Evolutionary conservation across 2,113 vertebrate species (phyloP).

Genomic region (Cyprinodon brontotheroides): DNA sequence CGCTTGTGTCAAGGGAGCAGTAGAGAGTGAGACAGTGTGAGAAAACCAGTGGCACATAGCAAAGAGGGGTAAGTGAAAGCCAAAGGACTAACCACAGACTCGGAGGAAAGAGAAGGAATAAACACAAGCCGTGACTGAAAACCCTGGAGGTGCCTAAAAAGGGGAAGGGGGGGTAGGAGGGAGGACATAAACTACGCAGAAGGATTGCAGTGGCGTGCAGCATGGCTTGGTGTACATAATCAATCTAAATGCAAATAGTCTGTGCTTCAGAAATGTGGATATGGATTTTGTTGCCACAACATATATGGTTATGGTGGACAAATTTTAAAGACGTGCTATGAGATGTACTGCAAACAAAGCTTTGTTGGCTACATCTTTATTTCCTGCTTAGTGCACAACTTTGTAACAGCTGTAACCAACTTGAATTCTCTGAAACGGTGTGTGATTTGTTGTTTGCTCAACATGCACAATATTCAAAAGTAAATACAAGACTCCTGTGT

Average conservation of each 20-base stretch:
- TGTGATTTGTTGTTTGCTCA: slow-evolving; percentile 46
- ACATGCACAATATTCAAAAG: slow-evolving; percentile 64
- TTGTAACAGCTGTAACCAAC: slow-evolving; percentile 38
- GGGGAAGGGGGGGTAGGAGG: too few relatives aligned
- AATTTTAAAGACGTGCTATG: slow-evolving; percentile 12
- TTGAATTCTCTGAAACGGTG: slow-evolving; percentile 41
- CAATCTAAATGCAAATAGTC: slow-evolving; percentile 32
- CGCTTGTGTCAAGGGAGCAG: slow-evolving; percentile 16
- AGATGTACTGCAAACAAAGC: background rate
- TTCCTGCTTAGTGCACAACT: slow-evolving; percentile 29
- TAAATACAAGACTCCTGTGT: slow-evolving; percentile 47
- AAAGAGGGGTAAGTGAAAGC: slow-evolving; percentile 1
- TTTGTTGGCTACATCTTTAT: slow-evolving; percentile 16
- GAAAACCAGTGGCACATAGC: slow-evolving; percentile 8
- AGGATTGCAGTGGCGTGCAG: slow-evolving; percentile 1
- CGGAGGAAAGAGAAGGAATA: background rate
- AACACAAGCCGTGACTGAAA: background rate
- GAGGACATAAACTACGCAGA: background rate
- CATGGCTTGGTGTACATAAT: background rate
- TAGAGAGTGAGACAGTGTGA: slow-evolving; percentile 11
- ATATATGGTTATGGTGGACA: slow-evolving; percentile 25
- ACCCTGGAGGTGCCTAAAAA: background rate
- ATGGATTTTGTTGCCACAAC: slow-evolving; percentile 14
- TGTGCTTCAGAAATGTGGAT: slow-evolving; percentile 14
- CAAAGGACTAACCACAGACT: background rate